These are phyloP conservation scores for Stenurella melanura DNA, from an alignment of 2,888 invertebrate genomes.

Conservation along the genomic window DNA sequence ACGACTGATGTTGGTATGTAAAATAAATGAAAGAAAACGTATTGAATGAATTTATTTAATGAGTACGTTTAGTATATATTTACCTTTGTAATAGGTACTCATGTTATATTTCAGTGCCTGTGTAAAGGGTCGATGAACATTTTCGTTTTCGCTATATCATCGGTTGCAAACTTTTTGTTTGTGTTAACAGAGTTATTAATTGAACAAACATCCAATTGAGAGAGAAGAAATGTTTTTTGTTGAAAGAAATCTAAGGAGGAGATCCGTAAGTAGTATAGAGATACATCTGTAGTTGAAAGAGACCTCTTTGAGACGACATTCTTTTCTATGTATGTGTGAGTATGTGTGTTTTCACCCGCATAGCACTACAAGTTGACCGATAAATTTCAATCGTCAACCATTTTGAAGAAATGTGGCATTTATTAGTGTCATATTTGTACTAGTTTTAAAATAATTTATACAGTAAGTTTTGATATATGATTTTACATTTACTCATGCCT, in stretches of 20 bases:
- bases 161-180: neutral
- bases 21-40: neutral
- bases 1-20: neutral
- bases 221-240: slow-evolving; percentile 27
- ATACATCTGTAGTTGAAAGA: slow-evolving; percentile 4
- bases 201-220: slow-evolving; percentile 11
- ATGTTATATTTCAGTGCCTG: neutral
- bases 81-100: neutral
- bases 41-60: neutral
- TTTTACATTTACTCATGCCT: neutral
- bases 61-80: neutral
- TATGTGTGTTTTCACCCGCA: slow-evolving; percentile 33
- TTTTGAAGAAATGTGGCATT: slow-evolving; percentile 24
- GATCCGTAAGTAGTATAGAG: slow-evolving; percentile 19
- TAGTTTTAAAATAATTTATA: slow-evolving; percentile 13
- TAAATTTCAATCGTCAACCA: slow-evolving; percentile 33
- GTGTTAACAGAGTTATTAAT: neutral
- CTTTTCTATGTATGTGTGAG: slow-evolving; percentile 29
- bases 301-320: slow-evolving; percentile 36
- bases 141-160: neutral
- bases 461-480: neutral
- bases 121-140: too few relatives aligned
- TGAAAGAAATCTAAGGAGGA: slow-evolving; percentile 22
- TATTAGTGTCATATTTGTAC: slow-evolving; percentile 17
- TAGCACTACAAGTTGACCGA: slow-evolving; percentile 22